Evolutionary conservation across 2,113 vertebrate genomes (phyloP), one percentile per base, ranked within the genome.

Genomic region (Salvelinus sp.): DNA sequence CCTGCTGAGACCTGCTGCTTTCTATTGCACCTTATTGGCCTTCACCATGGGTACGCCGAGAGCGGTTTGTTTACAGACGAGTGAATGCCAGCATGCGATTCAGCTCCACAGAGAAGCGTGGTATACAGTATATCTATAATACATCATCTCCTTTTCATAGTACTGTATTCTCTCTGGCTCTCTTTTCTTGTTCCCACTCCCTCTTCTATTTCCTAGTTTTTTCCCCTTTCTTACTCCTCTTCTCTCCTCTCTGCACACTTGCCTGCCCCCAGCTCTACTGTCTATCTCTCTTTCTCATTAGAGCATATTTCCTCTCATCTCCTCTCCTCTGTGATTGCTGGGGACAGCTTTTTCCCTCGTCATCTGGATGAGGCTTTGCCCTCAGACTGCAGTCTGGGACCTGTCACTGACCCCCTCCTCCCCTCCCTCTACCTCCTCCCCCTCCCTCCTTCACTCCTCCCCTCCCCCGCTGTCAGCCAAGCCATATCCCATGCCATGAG

Each of bases 261-360:
- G 9, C 44, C 69, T 20, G 68, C 68, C 68, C 18, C 16, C 68
- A 48, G 20, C 68, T 47, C 68, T 12, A 5, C 13, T 23, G 69
- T 70, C 70, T 58, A 50, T 27, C 13, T 57, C n/a, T 48, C 6
- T 18, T 27, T 50, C 70, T 72, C 50, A 72, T 72, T 72, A 72
- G 70, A 54, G 70, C 23, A 6, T 7, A 25, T 18, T 72, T 72
- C 48, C 5, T 72, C 50, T 72, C 50, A 58, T 72, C 70, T 71
- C 50, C 48, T 12, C 48, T 25, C 2, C 16, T 18, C 48, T 10
- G 70, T 28, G 70, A 71, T 58, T 71, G 23, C 70, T 18, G 18
- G 70, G 70, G 70, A 72, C 70, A 72, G 48, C 18, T 72, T 30
- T 50, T 12, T 48, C 9, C 25, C 25, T 57, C 70, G 27, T 58